Base-by-base conservation (phyloP, 2,888 invertebrate species). In the Diarsia rubi region DNA sequence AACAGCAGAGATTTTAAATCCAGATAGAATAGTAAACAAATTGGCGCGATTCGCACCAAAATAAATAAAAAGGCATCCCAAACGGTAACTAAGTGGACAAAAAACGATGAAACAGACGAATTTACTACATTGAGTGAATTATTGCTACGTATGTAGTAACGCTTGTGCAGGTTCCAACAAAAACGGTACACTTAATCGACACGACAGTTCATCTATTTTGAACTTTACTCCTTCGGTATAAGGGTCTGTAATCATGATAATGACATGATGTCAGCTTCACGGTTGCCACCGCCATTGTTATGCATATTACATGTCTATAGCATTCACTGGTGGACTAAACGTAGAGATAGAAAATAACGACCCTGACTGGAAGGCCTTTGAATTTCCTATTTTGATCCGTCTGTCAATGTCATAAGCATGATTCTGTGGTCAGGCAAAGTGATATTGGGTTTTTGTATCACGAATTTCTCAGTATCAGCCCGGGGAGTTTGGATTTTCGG, bases 251-350 rank as follows among this genome's bases (percentile, higher is more conserved):
- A 82, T 85, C 74, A 76, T 52, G 78, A 75, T 81, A 82, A 81
- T 87, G 73, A 81, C 75, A 85, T 79, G 76, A 85, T 81, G 85
- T 78, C 81, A 85, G 81, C 78, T 76, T 73, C 82, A 79, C 79
- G 79, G 82, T 79, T 80, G 83, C 81, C 72, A 81, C 78, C 79
- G 76, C 76, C 76, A 87, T 88, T 88, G 85, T 87, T 78, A 88
- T 87, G 86, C 83, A 88, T 88, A 87, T 86, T 86, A 88, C 83
- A 87, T 82, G 86, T 82, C 84, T 81, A 83, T 83, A 81, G 82
- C 78, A 81, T 82, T 84, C 78, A 84, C 72, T 79, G 52, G 76
- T 78, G 78, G 59, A 73, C 71, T 72, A 62, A 45, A 80, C 85
- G 16, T 42, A 63, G 85, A 86, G 47, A 73, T 49, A 73, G 70